Base-by-base conservation (phyloP, 92 coral and sea anemone genomes). In the Porites lobata region DNA sequence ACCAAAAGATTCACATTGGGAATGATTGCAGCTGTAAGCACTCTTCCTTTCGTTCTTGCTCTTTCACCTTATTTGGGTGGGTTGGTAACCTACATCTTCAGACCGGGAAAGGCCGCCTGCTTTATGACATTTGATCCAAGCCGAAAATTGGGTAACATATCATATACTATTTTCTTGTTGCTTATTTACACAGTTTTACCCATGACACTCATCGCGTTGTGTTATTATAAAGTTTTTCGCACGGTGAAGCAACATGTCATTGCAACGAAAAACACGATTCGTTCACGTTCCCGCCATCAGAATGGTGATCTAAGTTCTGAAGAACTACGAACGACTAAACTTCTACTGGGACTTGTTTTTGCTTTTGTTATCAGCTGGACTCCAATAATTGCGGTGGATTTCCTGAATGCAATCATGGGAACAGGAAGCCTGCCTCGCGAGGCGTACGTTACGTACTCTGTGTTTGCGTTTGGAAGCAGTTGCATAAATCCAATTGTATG, bases 401-500 rank as follows among this genome's bases (percentile, higher is more conserved):
- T 78, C 63, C 70, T 90, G 7, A 85, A 90, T 51, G 76, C 86
- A 1, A 51, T 85, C 32, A 22, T 66, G 69, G 89, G 92, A 17
- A 85, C 89, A 20, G 93, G 81, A 2, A 90, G 90, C 79, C 52
- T 90, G 21, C 86, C 86, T 2, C 79, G 93, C 20, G 69, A 18
- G 7, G 93, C 90, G 1, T 90, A 90, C 54, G 72, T 86, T 4
- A 24, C 83, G 7, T 90, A 85, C 66, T 81, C 73, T 22, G 65
- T 65, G 61, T 84, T 88, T n/a, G 91, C 86, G 12, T 91, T 38
- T 86, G 67, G 67, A 32, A 88, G 92, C 61, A 84, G 87, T 77
- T 85, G 89, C 18, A 72, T 91, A 72, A 91, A 91, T 21, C 94
- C 94, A 18, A 82, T 91, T 12, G 80, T 91, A n/a, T 91, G 85